These are phyloP conservation scores for Reticulitermes speratus DNA, from an alignment of 1,140 invertebrate species.

Conservation along the genomic window DNA sequence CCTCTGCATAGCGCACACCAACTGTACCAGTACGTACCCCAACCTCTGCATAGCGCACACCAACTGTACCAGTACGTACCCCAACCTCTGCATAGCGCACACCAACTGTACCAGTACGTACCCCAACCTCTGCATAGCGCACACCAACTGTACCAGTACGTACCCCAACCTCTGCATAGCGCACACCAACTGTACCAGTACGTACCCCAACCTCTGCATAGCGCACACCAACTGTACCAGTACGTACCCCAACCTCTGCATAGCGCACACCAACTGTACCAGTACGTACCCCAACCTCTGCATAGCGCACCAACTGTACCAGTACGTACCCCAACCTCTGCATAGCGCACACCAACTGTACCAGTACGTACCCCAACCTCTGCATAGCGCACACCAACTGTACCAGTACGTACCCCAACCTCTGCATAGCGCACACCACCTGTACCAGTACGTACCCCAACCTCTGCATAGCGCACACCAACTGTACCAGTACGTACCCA, in stretches of 20 bases:
- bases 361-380: conserved; percentile 17
- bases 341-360: no score
- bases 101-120: background rate
- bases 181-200: background rate
- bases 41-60: no score
- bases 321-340: conserved; percentile 23
- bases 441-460: conserved; percentile 15
- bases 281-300: conserved; percentile 23
- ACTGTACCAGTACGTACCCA: conserved; percentile 6
- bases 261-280: no score
- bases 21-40: background rate
- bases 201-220: conserved; percentile 26
- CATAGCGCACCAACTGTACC: no score
- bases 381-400: no score
- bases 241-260: conserved; percentile 27
- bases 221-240: no score
- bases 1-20: no score
- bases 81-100: no score
- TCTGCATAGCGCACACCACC: no score
- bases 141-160: background rate
- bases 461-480: no score
- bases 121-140: no score
- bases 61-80: background rate
- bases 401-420: conserved; percentile 5
- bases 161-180: conserved; percentile 26